Conservation (phyloP, 2,113 vertebrate genomes). For the Atrichornis clamosus region DNA sequence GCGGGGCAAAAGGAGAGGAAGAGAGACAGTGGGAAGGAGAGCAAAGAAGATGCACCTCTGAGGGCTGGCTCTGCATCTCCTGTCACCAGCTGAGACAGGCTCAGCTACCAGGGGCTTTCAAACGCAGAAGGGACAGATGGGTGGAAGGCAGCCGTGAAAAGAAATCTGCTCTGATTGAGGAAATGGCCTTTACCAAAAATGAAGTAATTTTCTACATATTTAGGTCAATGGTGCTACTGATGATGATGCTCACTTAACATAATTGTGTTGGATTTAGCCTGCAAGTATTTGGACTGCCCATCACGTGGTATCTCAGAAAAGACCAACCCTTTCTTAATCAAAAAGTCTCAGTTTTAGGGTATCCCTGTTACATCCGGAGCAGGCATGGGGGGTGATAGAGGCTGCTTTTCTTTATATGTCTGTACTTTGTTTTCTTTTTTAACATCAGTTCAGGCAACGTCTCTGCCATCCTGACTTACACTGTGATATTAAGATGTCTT, state of each 20-base stretch:
- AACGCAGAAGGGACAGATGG: background rate
- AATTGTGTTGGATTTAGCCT: background rate
- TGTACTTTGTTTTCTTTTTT: background rate
- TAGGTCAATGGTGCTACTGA: background rate
- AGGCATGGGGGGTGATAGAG: background rate
- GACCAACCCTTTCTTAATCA: background rate
- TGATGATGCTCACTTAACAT: background rate
- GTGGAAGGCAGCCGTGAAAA: background rate
- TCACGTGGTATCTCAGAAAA: background rate
- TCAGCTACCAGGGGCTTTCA: background rate
- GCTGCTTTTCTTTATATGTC: background rate
- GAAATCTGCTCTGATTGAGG: background rate
- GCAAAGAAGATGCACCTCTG: background rate
- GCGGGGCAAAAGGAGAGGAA: fast-evolving
- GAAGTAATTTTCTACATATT: background rate
- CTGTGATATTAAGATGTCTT: background rate
- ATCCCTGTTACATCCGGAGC: background rate
- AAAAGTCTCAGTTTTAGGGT: background rate
- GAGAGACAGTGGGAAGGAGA: background rate
- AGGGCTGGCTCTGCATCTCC: fast-evolving
- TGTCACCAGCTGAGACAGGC: fast-evolving
- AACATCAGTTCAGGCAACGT: background rate
- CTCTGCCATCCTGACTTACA: background rate
- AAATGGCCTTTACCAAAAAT: background rate
- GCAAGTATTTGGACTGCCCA: background rate